phyloP scores from a whole-genome alignment of 2,113 vertebrate genomes.

The Smithornis capensis region DNA sequence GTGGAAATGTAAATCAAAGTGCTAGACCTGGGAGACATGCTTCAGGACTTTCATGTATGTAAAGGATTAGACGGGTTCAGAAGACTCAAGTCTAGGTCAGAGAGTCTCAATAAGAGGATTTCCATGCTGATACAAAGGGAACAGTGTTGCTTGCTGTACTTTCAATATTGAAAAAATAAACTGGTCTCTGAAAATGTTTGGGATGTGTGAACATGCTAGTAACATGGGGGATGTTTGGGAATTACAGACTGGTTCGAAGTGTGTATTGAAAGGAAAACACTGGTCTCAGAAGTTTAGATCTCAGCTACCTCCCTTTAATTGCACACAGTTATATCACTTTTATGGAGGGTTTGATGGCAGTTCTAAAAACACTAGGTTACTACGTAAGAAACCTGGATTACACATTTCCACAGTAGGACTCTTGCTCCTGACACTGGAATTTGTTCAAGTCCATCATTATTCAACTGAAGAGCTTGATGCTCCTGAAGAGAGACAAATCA shows the following conservation, averaged over 20 bases:
- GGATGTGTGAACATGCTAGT: background rate
- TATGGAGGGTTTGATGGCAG: background rate
- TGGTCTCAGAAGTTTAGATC: background rate
- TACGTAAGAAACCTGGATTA: background rate
- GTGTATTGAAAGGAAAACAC: background rate
- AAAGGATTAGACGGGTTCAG: background rate
- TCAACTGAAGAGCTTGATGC: slow-evolving; percentile 40
- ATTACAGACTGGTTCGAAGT: background rate
- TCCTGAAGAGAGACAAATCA: slow-evolving; percentile 48
- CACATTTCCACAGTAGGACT: background rate
- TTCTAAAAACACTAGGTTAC: background rate
- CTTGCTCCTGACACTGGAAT: background rate
- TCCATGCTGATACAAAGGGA: background rate
- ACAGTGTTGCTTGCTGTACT: background rate
- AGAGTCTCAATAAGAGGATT: background rate
- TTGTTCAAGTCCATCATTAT: slow-evolving; percentile 59
- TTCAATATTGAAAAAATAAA: background rate
- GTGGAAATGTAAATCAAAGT: background rate
- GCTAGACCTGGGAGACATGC: accelerated
- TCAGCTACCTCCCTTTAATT: slow-evolving; percentile 14
- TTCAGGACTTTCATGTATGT: background rate
- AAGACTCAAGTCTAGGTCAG: background rate
- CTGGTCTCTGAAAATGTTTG: background rate
- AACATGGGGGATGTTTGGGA: background rate
- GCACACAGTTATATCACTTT: background rate